phyloP scores from a whole-genome alignment of 2,113 vertebrate genomes.

The Rhinogobius similis region DNA sequence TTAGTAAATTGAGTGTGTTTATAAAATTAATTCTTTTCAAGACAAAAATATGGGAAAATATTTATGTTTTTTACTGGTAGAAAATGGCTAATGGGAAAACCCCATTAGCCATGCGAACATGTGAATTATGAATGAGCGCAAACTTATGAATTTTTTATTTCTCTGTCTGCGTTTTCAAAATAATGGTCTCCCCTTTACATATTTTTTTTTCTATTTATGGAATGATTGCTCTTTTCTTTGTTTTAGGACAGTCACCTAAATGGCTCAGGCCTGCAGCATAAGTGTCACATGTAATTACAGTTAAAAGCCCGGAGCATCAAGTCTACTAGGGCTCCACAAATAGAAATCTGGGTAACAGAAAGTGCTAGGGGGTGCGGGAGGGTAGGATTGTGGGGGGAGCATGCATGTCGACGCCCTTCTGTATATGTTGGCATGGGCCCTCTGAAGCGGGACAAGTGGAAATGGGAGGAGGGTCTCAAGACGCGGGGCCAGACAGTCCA shows the following conservation, averaged over 20 bases:
- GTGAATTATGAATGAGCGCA: slow-evolving; percentile 8
- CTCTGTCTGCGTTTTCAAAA: slow-evolving; percentile 1
- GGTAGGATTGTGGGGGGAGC: slow-evolving; percentile 15
- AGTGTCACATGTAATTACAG: slow-evolving; percentile 61
- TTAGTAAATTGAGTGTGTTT: slow-evolving; percentile 6
- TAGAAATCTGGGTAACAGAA: slow-evolving; percentile 29
- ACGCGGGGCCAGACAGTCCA: slow-evolving; percentile 67
- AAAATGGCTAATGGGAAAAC: background rate
- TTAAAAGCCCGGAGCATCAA: slow-evolving; percentile 33
- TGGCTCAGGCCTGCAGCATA: slow-evolving; percentile 28
- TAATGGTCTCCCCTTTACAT: background rate
- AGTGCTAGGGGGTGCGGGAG: slow-evolving; percentile 37
- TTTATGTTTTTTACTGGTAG: slow-evolving; percentile 2
- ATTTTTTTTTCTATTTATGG: slow-evolving; percentile 13
- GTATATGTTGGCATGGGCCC: slow-evolving; percentile 49
- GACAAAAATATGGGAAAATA: slow-evolving; percentile 12
- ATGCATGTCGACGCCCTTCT: slow-evolving; percentile 40
- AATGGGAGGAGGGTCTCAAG: slow-evolving; percentile 40
- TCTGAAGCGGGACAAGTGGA: slow-evolving; percentile 23
- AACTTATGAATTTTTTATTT: slow-evolving; percentile 11
- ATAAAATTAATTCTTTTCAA: background rate
- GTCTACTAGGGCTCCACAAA: slow-evolving; percentile 32
- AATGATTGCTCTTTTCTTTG: slow-evolving; percentile 47
- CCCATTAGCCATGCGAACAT: background rate
- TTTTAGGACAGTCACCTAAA: slow-evolving; percentile 21